A percentile compares a stretch with the other conserved stretches of the same genome.
phyloP scores from a whole-genome alignment of 2,888 invertebrate species.

The Villa cingulata region DNA sequence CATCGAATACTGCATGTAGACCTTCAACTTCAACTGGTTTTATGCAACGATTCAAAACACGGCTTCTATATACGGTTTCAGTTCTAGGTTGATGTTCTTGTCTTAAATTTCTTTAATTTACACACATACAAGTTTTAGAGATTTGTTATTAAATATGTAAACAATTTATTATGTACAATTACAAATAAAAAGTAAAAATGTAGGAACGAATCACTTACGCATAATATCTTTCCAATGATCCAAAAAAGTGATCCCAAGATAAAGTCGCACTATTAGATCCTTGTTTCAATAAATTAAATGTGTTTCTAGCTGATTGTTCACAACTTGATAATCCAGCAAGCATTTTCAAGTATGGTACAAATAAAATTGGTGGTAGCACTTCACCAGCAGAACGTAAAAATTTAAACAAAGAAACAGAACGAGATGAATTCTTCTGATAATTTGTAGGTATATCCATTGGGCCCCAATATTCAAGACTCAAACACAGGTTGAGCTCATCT shows the following conservation, averaged over 20 bases:
- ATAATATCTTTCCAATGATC: conserved; percentile 60
- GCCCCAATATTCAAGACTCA: conserved; percentile 72
- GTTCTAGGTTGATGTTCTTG: conserved; percentile 50
- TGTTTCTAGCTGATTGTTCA: conserved; percentile 60
- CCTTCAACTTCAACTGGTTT: conserved; percentile 74
- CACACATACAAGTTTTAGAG: neutral
- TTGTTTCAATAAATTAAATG: conserved; percentile 62
- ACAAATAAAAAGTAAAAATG: no score
- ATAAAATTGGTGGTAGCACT: conserved; percentile 66
- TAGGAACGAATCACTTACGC: conserved; percentile 39
- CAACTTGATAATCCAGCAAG: conserved; percentile 67
- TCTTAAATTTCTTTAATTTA: conserved; percentile 44
- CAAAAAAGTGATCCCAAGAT: conserved; percentile 77
- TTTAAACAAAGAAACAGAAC: conserved; percentile 73
- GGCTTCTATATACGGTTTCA: conserved; percentile 50
- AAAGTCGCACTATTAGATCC: conserved; percentile 42
- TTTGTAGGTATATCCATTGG: conserved; percentile 23
- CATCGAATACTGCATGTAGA: conserved; percentile 62
- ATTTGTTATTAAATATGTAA: neutral
- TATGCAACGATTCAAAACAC: conserved; percentile 46
- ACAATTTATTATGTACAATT: neutral
- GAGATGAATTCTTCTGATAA: conserved; percentile 33
- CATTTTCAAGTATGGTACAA: conserved; percentile 78
- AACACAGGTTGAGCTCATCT: conserved; percentile 54
- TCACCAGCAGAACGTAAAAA: conserved; percentile 83